phyloP scores from a whole-genome alignment of 2,797 vertebrate genomes.

The Platalea minor region DNA sequence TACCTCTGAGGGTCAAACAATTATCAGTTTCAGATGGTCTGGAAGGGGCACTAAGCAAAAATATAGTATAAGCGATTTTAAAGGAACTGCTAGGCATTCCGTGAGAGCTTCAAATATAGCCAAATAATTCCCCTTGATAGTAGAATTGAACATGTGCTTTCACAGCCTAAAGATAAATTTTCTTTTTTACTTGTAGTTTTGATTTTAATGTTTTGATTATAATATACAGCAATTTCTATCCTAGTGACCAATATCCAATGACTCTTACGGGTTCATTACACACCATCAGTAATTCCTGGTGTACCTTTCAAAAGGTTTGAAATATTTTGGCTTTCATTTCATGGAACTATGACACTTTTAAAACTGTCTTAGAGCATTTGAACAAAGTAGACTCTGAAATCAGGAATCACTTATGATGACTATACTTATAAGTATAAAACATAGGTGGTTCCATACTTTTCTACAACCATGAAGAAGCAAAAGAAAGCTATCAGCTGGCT shows the following conservation, averaged over 20 bases:
- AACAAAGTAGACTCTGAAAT: neutral
- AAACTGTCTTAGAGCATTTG: neutral
- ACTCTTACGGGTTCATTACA: neutral
- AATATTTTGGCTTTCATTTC: neutral
- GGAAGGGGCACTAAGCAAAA: neutral
- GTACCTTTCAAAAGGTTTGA: neutral
- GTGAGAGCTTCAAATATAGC: neutral
- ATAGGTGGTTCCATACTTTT: neutral
- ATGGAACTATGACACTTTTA: neutral
- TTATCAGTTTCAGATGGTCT: neutral
- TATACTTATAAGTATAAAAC: neutral
- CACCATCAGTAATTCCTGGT: neutral
- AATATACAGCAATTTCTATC: neutral
- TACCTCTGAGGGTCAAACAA: neutral
- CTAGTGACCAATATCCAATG: neutral
- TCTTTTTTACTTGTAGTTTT: neutral
- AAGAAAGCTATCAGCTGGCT: neutral
- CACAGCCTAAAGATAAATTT: neutral
- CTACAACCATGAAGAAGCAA: neutral
- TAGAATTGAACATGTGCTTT: neutral
- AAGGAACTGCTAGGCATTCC: neutral
- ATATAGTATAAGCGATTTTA: neutral
- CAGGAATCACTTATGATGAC: neutral
- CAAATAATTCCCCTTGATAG: neutral
- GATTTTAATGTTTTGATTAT: neutral